Conservation (phyloP, 2,113 vertebrate species). For the Fulmarus glacialis region DNA sequence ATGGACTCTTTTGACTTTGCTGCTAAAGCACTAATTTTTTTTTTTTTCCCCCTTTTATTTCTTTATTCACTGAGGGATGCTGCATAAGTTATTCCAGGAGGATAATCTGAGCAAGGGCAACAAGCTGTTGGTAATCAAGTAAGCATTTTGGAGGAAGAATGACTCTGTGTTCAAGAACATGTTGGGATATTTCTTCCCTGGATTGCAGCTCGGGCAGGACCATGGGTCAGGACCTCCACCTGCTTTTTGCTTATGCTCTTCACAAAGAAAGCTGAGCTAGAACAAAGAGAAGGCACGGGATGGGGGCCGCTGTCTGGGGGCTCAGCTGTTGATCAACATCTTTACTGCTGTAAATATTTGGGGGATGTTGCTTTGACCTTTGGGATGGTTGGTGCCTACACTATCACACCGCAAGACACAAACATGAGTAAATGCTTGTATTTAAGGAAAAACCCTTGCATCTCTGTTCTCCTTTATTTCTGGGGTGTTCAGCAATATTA, state of each 20-base stretch:
- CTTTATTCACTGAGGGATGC: neutral
- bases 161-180: neutral
- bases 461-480: slow-evolving; percentile 50
- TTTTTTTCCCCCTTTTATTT: neutral
- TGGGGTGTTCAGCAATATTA: neutral
- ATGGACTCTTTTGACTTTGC: neutral
- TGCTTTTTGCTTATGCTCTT: neutral
- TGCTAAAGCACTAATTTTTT: neutral
- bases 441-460: slow-evolving; percentile 20
- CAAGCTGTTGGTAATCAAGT: neutral
- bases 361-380: slow-evolving; percentile 38
- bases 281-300: neutral
- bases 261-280: neutral
- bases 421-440: neutral
- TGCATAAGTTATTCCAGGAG: neutral
- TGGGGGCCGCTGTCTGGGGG: neutral
- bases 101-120: neutral
- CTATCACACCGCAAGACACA: neutral
- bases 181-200: neutral
- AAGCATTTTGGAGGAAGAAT: neutral
- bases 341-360: neutral
- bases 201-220: neutral
- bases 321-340: neutral
- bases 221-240: neutral
- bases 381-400: neutral